Evolutionary conservation across 2,797 vertebrate genomes (phyloP), one percentile per base, ranked within the genome.

Genomic region (Enteromius afrohamiltoni): DNA sequence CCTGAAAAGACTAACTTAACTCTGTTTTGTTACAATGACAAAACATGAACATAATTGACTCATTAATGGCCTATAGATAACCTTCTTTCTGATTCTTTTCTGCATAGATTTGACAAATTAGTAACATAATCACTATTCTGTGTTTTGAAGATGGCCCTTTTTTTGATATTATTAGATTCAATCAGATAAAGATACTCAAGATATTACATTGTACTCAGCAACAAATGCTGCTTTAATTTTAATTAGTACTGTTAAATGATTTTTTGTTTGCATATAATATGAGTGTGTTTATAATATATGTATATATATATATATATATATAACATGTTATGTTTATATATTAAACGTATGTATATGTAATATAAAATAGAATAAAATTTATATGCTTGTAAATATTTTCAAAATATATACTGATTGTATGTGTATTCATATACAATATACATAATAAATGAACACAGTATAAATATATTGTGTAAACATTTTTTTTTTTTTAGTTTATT

Each of bases 31-130:
- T 86, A 85, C 86, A 84, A 87, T 90, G 88, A 89, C 84, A 87
- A 89, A 92, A 73, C 67, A 80, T 68, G 77, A 42, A 89, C 49
- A 73, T 92, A 91, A 93, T 89, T 90, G 88, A 88, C 90, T 94
- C 91, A 91, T 87, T 90, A 91, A 91, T 89, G 89, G 86, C 88
- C 86, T 88, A 85, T 90, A 90, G 89, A 29, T 65, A n/a, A 60
- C 49, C 85, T 91, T 85, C 83, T 76, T 77, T 87, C 80, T 79
- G 53, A 82, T 88, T 88, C 88, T 90, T 86, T 37, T 86, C 88
- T 87, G 90, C 89, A 91, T 87, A 86, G 79, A 69, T 84, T 86
- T 85, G 64, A 78, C 85, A 93, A 93, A 92, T 92, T 90, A 91
- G 81, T 88, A 86, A 83, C 85, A 68, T 70, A 70, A 77, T 82